These are phyloP conservation scores for Pissodes strobi DNA, from an alignment of 1,140 invertebrate species.

Conservation along the genomic window DNA sequence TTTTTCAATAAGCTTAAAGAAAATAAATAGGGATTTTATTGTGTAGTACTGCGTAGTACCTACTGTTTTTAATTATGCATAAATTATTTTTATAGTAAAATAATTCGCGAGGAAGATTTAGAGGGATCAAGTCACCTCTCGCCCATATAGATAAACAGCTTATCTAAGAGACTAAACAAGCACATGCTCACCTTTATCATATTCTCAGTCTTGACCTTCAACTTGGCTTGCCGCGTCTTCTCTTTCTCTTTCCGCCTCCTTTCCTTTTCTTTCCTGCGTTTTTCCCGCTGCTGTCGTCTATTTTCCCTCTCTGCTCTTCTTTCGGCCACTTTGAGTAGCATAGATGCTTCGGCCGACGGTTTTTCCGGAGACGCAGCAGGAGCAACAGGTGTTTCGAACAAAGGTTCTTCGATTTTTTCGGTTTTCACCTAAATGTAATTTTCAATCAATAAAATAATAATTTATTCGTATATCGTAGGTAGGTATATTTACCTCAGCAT, in stretches of 20 bases:
- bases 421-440: slow-evolving; percentile 20
- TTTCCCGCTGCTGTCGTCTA: slow-evolving; percentile 46
- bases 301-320: slow-evolving; percentile 48
- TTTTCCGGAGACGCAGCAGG: slow-evolving; percentile 23
- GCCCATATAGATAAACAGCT: too few species aligned
- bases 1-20: too few species aligned
- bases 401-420: neutral
- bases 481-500: too few species aligned
- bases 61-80: too few species aligned
- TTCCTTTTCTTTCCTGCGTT: slow-evolving; percentile 53
- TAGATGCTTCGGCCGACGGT: slow-evolving; percentile 38
- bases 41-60: too few species aligned
- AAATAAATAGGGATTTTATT: too few species aligned
- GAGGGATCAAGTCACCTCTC: too few species aligned
- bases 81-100: neutral
- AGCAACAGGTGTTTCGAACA: neutral
- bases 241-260: slow-evolving; percentile 52
- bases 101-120: too few species aligned
- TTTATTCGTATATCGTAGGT: too few species aligned
- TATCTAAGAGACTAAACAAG: too few species aligned
- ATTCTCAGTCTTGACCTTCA: slow-evolving; percentile 53
- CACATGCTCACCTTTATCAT: slow-evolving; percentile 54
- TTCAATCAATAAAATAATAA: too few species aligned
- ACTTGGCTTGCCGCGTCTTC: slow-evolving; percentile 47
- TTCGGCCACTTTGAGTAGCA: slow-evolving; percentile 45